Conservation (phyloP, 2,113 vertebrate genomes). For the Esox niger region DNA sequence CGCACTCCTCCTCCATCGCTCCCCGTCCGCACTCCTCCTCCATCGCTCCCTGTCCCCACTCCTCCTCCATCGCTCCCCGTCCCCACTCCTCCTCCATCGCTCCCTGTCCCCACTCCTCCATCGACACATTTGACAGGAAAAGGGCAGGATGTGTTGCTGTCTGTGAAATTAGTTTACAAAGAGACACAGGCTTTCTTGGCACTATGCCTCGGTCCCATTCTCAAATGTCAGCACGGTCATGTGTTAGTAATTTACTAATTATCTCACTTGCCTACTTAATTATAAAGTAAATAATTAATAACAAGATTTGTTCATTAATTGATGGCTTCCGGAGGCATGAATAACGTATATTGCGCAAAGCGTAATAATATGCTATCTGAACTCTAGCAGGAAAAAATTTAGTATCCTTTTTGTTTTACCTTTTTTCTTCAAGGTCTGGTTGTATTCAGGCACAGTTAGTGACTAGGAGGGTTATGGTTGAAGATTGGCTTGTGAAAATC, state of each 20-base stretch:
- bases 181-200: background rate
- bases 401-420: background rate
- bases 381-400: background rate
- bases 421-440: background rate
- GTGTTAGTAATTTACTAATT: constrained; percentile 42
- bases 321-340: constrained; percentile 21
- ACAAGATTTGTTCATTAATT: constrained; percentile 43
- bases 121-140: constrained; percentile 7
- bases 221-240: constrained; percentile 35
- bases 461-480: background rate
- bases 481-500: background rate
- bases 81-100: background rate
- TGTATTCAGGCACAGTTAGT: constrained; percentile 4
- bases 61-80: no score
- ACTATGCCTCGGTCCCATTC: constrained; percentile 22
- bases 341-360: constrained; percentile 10
- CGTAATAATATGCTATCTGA: background rate
- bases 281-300: constrained; percentile 47
- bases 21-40: no score
- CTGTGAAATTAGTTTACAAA: background rate
- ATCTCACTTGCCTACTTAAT: constrained; percentile 42
- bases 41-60: no score
- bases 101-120: no score
- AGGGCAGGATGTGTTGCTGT: constrained; percentile 3
- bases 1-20: no score